Evolutionary conservation across 1,140 invertebrate genomes (phyloP).

Genomic region (Micrasema longulum): DNA sequence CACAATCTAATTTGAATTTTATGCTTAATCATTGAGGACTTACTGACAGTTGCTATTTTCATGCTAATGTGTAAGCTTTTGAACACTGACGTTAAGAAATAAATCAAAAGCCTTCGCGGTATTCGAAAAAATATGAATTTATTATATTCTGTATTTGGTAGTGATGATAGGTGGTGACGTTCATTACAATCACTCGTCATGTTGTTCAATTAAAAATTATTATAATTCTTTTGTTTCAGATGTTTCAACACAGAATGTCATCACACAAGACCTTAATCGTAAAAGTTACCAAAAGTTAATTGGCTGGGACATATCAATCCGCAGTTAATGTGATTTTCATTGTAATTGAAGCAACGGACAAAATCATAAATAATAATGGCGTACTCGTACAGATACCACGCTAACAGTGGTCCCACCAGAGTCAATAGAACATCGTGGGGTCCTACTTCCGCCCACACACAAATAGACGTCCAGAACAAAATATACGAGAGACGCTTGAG

Average conservation of each 20-base stretch:
- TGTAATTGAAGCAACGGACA: not conserved
- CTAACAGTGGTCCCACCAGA: constrained; percentile 66
- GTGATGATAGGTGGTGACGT: too few species aligned
- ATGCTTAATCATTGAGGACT: too few species aligned
- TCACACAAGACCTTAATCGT: not conserved
- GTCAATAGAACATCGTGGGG: constrained; percentile 76
- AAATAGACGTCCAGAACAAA: constrained; percentile 57
- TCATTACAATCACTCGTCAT: too few species aligned
- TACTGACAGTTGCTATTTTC: too few species aligned
- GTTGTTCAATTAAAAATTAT: too few species aligned
- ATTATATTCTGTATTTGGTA: too few species aligned
- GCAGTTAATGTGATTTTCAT: constrained; percentile 12
- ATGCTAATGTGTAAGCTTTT: too few species aligned
- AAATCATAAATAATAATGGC: constrained; percentile 64
- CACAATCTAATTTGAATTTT: too few species aligned
- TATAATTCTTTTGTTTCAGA: constrained; percentile 21
- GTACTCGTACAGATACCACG: constrained; percentile 69
- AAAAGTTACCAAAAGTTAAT: not conserved
- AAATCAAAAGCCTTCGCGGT: too few species aligned
- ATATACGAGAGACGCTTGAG: constrained; percentile 62
- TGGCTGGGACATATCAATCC: not conserved
- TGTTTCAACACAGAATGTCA: constrained; percentile 1
- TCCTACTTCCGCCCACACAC: constrained; percentile 69
- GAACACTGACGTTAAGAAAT: too few species aligned
- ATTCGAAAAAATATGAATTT: too few species aligned